phyloP scores from a whole-genome alignment of 2,888 invertebrate genomes.

The Phalera bucephala region DNA sequence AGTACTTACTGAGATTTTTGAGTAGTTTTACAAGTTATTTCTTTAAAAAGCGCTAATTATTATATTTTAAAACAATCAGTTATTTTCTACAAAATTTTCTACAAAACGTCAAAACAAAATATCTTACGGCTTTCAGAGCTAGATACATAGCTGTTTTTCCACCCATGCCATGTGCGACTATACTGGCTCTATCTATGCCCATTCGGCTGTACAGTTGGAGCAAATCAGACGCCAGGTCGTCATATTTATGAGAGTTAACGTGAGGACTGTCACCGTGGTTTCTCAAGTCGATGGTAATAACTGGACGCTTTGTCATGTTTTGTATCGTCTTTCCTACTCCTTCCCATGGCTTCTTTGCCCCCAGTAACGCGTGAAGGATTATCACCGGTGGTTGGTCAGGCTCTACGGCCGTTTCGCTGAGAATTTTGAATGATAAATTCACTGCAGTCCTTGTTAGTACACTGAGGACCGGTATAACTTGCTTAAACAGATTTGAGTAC shows the following conservation, averaged over 20 bases:
- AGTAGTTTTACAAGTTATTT: too few species aligned
- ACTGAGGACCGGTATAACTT: conserved; percentile 5
- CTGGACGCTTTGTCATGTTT: conserved; percentile 87
- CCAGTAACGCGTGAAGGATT: conserved; percentile 93
- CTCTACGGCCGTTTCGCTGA: conserved; percentile 42
- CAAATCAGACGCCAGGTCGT: conserved; percentile 89
- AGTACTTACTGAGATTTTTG: too few species aligned
- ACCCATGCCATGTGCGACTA: conserved; percentile 97
- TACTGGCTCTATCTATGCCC: conserved; percentile 81
- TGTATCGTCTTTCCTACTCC: conserved; percentile 88
- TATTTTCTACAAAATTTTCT: too few species aligned
- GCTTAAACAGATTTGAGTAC: conserved; percentile 9
- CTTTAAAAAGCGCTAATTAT: too few species aligned
- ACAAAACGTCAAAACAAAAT: neutral
- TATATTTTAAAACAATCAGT: too few species aligned
- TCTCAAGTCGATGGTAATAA: conserved; percentile 93
- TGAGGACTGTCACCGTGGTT: conserved; percentile 98
- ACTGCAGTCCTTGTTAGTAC: conserved; percentile 36
- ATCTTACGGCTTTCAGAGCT: conserved; percentile 85
- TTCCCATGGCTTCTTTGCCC: conserved; percentile 94
- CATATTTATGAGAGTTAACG: conserved; percentile 86
- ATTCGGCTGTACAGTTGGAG: conserved; percentile 83
- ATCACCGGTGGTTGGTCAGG: conserved; percentile 51
- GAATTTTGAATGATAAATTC: conserved; percentile 58
- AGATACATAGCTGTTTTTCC: conserved; percentile 93